Base-by-base conservation (phyloP, 1,140 invertebrate genomes). In the Drosophila parabipectinata region DNA sequence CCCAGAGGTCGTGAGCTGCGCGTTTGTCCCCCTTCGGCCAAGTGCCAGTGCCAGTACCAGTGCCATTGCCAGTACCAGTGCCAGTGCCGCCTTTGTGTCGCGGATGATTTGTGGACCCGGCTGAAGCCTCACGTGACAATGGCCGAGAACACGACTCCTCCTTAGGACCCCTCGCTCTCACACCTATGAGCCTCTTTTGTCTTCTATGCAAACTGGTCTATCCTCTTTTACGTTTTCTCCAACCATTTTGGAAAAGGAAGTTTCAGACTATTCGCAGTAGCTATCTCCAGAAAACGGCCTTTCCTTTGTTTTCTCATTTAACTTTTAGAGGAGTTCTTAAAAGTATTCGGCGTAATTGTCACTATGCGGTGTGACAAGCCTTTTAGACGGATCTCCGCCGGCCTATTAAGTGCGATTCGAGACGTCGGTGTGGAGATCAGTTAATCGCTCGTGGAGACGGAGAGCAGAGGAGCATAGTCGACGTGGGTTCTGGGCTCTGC, bases 21-120 rank as follows among this genome's bases (percentile, higher is more conserved):
- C 84, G 85, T 79, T 88, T 83, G 79, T 79, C 79, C 79, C 76
- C 76, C 73, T 34, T 66, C 34, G 14, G 18, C 44, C 41, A 44
- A 18, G 41, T 18, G 18, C 15, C 44, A 44, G 15, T 47, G 21
- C 10, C n/a, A 21, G 21, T 21, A 21, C 21, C 18, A 12, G 6
- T 7, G 28, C 15, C 28, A 30, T 50, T 63, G 34, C 34, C 12
- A 10, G 34, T 12, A 41, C 41, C 28, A 58, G 45, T 32, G 26
- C 28, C 34, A n/a, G 34, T 34, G 63, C 47, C 60, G 71, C 81
- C 74, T 83, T 83, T 81, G 68, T 82, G 76, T 69, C 32, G 18
- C 61, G 56, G 61, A 90, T 91, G 90, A 91, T 91, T 91, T 91
- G 90, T 91, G 55, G 80, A 87, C 69, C 63, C 79, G 55, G 60